These are phyloP conservation scores for Orthosia cruda DNA, from an alignment of 2,888 invertebrate genomes.

Conservation along the genomic window DNA sequence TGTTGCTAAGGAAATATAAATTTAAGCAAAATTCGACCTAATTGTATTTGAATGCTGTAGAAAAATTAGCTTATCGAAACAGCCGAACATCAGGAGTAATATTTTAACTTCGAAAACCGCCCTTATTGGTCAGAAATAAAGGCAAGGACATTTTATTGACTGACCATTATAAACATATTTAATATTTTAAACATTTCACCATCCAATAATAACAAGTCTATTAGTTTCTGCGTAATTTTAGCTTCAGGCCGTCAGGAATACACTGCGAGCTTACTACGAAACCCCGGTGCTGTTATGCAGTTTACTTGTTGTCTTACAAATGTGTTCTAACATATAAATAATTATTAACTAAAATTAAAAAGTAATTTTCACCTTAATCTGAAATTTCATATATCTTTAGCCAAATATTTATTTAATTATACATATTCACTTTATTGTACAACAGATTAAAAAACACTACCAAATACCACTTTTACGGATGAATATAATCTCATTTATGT, in stretches of 20 bases:
- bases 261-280: slow-evolving; percentile 19
- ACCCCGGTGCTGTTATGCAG: neutral
- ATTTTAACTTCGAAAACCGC: too few species aligned
- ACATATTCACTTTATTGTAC: too few species aligned
- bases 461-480: neutral
- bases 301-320: neutral
- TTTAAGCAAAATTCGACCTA: too few species aligned
- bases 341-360: neutral
- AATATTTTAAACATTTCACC: neutral
- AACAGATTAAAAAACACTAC: too few species aligned
- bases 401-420: neutral
- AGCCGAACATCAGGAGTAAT: too few species aligned
- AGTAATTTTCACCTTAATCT: neutral
- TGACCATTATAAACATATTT: neutral
- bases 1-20: too few species aligned
- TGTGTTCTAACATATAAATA: neutral
- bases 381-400: neutral
- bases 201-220: slow-evolving; percentile 4
- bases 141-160: too few species aligned
- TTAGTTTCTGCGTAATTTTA: slow-evolving; percentile 21
- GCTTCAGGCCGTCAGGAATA: slow-evolving; percentile 11
- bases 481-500: neutral
- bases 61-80: too few species aligned
- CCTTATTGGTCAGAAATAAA: too few species aligned
- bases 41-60: too few species aligned